Percentiles rank a stretch among this genome's conserved stretches.
phyloP scores from a whole-genome alignment of 2,888 invertebrate genomes.

The Invenusta paracnida region DNA sequence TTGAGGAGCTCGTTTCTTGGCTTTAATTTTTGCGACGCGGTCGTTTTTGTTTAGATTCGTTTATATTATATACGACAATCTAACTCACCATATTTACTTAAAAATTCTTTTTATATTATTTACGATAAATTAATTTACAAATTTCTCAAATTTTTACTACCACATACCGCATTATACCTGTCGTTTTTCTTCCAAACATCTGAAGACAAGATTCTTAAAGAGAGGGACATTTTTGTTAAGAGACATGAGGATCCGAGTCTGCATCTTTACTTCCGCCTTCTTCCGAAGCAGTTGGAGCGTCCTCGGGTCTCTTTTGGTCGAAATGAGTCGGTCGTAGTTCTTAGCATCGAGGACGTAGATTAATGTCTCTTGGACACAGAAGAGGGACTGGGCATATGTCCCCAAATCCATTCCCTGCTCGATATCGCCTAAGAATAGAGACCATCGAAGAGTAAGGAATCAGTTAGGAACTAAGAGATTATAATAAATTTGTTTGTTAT shows the following conservation, averaged over 20 bases:
- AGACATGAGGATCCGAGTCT: background rate
- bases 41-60: too few species aligned
- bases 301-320: constrained; percentile 53
- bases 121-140: too few species aligned
- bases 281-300: constrained; percentile 47
- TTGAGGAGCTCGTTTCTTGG: too few species aligned
- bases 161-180: too few species aligned
- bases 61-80: too few species aligned
- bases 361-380: constrained; percentile 54
- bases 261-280: background rate
- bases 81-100: too few species aligned
- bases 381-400: constrained; percentile 54
- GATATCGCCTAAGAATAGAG: constrained; percentile 52
- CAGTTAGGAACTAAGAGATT: too few species aligned
- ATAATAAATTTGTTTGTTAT: too few species aligned
- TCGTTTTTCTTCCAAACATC: background rate
- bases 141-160: background rate
- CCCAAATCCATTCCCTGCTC: constrained; percentile 54
- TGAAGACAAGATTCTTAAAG: background rate
- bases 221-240: constrained; percentile 5
- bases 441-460: too few species aligned
- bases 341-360: constrained; percentile 55
- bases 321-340: constrained; percentile 57
- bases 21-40: too few species aligned
- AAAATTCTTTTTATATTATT: too few species aligned